A percentile compares a stretch with the other conserved stretches of the same genome.
These are phyloP conservation scores for Fulica atra DNA, from an alignment of 2,113 vertebrate species.

Conservation along the genomic window DNA sequence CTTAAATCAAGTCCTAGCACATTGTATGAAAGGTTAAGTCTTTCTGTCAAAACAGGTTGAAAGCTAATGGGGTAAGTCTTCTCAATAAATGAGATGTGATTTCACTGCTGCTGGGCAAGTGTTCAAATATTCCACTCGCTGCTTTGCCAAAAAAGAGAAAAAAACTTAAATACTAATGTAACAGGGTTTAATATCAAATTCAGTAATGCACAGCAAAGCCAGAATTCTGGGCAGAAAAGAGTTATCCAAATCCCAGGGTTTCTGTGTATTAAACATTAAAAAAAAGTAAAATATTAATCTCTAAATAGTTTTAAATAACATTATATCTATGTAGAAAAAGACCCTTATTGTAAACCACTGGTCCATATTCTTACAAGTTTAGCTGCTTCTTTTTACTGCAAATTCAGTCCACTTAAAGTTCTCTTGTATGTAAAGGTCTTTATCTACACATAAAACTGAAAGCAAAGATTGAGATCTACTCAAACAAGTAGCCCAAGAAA, in stretches of 20 bases:
- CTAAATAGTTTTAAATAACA: background rate
- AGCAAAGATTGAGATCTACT: background rate
- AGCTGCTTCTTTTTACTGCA: background rate
- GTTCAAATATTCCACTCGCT: slow-evolving; percentile 15
- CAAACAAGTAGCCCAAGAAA: background rate
- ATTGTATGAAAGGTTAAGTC: background rate
- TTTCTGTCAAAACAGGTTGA: background rate
- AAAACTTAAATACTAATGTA: background rate
- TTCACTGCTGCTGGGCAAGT: background rate
- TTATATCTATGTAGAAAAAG: background rate
- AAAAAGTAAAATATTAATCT: background rate
- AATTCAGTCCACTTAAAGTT: background rate
- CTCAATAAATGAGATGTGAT: slow-evolving; percentile 44
- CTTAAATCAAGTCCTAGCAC: background rate
- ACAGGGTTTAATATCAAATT: background rate
- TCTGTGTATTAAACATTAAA: background rate
- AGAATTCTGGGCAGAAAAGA: background rate
- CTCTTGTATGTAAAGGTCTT: background rate
- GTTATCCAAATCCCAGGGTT: background rate
- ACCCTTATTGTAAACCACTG: background rate
- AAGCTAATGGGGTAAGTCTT: background rate
- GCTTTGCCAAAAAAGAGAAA: background rate
- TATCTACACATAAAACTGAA: background rate
- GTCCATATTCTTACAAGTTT: background rate
- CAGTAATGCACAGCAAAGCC: background rate